Percentiles rank a stretch among this genome's conserved stretches.
These are phyloP conservation scores for Lordiphosa clarofinis DNA, from an alignment of 1,140 invertebrate genomes.

Conservation along the genomic window DNA sequence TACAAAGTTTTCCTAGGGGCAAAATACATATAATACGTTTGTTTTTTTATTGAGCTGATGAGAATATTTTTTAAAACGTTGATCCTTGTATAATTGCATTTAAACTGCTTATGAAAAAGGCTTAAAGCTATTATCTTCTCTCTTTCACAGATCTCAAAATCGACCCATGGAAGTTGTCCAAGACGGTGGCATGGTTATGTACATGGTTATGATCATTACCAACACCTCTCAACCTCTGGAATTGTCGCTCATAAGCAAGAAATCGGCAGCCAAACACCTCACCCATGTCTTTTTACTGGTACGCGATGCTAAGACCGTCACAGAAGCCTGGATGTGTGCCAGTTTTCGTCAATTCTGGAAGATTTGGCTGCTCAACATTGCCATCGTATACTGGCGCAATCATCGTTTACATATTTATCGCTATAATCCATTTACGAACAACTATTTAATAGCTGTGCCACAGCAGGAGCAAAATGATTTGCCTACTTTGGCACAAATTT, in stretches of 20 bases:
- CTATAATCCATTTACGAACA: constrained; percentile 64
- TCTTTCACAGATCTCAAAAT: constrained; percentile 39
- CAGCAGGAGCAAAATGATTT: background rate
- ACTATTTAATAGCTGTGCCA: constrained; percentile 43
- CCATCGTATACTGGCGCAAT: constrained; percentile 52
- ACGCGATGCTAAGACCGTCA: constrained; percentile 35
- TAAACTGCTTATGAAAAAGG: too few relatives aligned
- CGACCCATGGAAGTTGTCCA: constrained; percentile 44
- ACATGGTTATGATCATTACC: constrained; percentile 67
- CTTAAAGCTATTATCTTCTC: too few relatives aligned
- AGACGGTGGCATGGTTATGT: constrained; percentile 70
- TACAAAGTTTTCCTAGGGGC: too few relatives aligned
- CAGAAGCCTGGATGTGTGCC: constrained; percentile 52
- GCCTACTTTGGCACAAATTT: constrained; percentile 47
- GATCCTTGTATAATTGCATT: too few relatives aligned
- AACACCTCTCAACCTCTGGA: constrained; percentile 57
- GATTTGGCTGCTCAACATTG: constrained; percentile 69
- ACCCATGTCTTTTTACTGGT: constrained; percentile 64
- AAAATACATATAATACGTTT: too few relatives aligned
- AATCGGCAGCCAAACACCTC: constrained; percentile 63
- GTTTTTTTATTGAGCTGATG: too few relatives aligned
- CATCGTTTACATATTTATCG: constrained; percentile 53
- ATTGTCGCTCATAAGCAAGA: constrained; percentile 57
- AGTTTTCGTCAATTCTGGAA: constrained; percentile 70
- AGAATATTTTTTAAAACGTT: too few relatives aligned